Base-by-base conservation (phyloP, 2,113 vertebrate species). In the Etheostoma spectabile region DNA sequence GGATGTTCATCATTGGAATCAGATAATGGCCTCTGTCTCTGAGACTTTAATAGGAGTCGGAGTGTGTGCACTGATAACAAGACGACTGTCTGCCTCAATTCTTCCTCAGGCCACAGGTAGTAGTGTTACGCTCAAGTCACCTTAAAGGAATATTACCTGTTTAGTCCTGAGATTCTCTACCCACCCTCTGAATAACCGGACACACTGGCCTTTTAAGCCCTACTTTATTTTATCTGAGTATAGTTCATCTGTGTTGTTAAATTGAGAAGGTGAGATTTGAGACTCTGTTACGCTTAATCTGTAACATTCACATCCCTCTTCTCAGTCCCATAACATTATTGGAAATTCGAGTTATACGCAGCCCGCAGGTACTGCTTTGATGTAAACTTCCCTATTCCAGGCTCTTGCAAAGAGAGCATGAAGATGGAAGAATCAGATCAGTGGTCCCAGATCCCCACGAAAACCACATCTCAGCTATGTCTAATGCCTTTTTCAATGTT, bases 1-100 rank as follows among this genome's bases (percentile, higher is more conserved):
- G 69, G 80, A 82, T 71, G 69, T 80, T 56, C 76, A 68, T 84
- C 79, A 88, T 78, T 42, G 56, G 66, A 82, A 81, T 84, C 79
- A 80, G 59, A 73, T 91, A 92, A 80, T 86, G 62, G 75, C 45
- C 38, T 63, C 65, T 75, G 51, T 83, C 66, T 85, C 64, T 49
- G 22, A 79, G 57, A 64, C 69, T 64, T 60, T 72, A 78, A 83
- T 55, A 82, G 75, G 53, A 71, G 76, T 64, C 72, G 86, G 61
- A 74, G 69, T 82, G 75, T 64, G 72, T 46, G 49, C 33, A 57
- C 53, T 67, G 56, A 74, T 51, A 76, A 75, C 71, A 83, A 75
- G 61, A 71, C 70, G 62, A 46, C 62, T 42, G 65, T 53, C 46
- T 27, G 48, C 24, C 21, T 77, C 66, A 48, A 33, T 57, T 61